Evolutionary conservation across 2,888 invertebrate species (phyloP).

Genomic region (Siphlonurus alternatus): DNA sequence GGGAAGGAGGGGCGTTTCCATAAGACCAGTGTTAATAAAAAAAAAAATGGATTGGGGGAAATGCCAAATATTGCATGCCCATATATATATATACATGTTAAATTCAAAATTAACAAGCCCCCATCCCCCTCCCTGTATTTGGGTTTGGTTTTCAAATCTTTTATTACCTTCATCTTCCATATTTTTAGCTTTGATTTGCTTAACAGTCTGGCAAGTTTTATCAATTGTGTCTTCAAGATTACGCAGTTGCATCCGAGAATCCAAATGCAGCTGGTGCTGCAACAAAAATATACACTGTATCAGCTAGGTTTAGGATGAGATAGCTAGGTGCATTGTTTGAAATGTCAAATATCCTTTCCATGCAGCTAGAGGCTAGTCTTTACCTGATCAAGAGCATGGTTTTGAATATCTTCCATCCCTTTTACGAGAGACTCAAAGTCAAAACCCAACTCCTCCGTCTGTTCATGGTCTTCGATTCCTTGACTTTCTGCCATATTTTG

Average conservation of each 20-base stretch:
- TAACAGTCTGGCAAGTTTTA: not conserved
- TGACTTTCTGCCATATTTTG: not conserved
- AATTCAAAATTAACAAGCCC: too few relatives aligned
- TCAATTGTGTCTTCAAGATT: not conserved
- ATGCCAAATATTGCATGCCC: too few relatives aligned
- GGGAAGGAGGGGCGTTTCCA: too few relatives aligned
- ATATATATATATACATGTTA: too few relatives aligned
- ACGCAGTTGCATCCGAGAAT: not conserved
- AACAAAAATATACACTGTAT: not conserved
- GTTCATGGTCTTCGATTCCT: not conserved
- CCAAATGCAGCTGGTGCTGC: not conserved
- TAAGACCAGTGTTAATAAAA: too few relatives aligned
- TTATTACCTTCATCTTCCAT: not conserved
- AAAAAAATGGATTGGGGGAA: too few relatives aligned
- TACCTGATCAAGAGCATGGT: not conserved
- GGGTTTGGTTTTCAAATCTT: too few relatives aligned
- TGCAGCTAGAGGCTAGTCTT: not conserved
- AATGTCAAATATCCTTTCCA: too few relatives aligned
- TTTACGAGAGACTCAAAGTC: not conserved
- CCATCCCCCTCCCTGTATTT: too few relatives aligned
- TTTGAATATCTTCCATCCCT: not conserved
- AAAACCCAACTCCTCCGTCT: too few relatives aligned
- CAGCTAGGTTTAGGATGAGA: too few relatives aligned
- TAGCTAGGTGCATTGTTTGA: too few relatives aligned
- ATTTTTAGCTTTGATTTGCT: not conserved